These are phyloP conservation scores for Apeltes quadracus DNA, from an alignment of 2,113 vertebrate genomes.

Conservation along the genomic window DNA sequence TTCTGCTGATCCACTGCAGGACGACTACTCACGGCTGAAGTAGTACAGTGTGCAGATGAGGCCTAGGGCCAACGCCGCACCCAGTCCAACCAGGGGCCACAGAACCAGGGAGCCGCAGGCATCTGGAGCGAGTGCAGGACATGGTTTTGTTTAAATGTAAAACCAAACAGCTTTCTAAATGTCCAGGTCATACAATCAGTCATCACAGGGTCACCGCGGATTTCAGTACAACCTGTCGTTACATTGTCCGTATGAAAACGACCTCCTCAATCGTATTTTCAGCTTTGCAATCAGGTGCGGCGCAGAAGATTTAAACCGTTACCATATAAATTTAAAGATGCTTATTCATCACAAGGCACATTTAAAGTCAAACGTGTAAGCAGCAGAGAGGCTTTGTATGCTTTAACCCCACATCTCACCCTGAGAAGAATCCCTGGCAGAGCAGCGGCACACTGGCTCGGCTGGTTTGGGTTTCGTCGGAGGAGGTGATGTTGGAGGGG, in stretches of 20 bases:
- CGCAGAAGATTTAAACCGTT: not conserved
- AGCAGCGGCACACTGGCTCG: conserved; percentile 32
- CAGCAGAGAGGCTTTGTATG: not conserved
- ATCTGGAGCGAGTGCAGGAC: conserved; percentile 32
- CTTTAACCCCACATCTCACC: conserved; percentile 25
- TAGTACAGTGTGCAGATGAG: conserved; percentile 73
- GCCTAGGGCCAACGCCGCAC: conserved; percentile 39
- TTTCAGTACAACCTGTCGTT: not conserved
- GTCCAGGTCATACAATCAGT: not conserved
- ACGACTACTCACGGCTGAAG: conserved; percentile 78
- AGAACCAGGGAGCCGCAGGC: conserved; percentile 62
- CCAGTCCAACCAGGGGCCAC: conserved; percentile 70
- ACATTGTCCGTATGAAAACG: not conserved
- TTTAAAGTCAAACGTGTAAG: not conserved
- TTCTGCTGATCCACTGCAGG: not conserved
- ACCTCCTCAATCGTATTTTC: not conserved
- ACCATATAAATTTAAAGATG: rapidly evolving
- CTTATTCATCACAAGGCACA: not conserved
- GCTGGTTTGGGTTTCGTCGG: not conserved
- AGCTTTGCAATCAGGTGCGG: not conserved
- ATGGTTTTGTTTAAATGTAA: not conserved
- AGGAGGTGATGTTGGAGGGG: conserved; percentile 29
- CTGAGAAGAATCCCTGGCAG: not conserved
- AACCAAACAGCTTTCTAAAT: not conserved
- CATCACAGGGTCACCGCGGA: not conserved